Conservation (phyloP, 92 coral and sea anemone genomes). For the Meandrina meandrites region DNA sequence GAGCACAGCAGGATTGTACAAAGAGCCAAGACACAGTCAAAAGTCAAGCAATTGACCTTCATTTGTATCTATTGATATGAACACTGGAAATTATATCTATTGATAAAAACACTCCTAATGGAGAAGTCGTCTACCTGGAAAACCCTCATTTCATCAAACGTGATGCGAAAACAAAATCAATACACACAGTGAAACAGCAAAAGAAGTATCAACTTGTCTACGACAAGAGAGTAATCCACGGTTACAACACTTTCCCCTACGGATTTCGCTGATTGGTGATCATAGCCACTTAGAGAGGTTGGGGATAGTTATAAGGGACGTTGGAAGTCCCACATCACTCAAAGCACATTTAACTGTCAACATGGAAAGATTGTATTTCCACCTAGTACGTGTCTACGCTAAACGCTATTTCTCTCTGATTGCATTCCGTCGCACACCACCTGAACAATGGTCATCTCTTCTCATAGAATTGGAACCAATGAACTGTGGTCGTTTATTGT, state of each 20-base stretch:
- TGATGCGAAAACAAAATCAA: not conserved
- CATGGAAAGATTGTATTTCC: not conserved
- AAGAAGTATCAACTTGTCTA: not conserved
- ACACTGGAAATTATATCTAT: no score
- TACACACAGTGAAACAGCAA: not conserved
- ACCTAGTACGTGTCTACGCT: not conserved
- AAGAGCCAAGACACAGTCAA: no score
- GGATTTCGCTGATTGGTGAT: conserved; percentile 24
- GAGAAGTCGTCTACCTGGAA: not conserved
- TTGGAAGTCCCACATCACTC: not conserved
- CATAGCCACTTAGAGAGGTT: not conserved
- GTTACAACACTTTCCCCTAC: conserved; percentile 40
- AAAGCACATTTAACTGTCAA: not conserved
- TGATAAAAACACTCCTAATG: conserved; percentile 38
- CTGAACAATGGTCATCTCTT: not conserved
- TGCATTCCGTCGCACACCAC: not conserved
- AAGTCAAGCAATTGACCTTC: no score
- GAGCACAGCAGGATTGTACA: no score
- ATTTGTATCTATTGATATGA: no score
- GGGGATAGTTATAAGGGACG: not conserved
- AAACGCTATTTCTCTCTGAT: not conserved
- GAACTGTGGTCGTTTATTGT: not conserved
- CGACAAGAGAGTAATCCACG: conserved; percentile 2
- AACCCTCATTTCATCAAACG: conserved; percentile 21
- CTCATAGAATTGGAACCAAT: not conserved